A percentile compares a stretch with the other conserved stretches of the same genome.
These are phyloP conservation scores for Sebastes elongatus DNA, from an alignment of 2,797 vertebrate genomes.

Conservation along the genomic window DNA sequence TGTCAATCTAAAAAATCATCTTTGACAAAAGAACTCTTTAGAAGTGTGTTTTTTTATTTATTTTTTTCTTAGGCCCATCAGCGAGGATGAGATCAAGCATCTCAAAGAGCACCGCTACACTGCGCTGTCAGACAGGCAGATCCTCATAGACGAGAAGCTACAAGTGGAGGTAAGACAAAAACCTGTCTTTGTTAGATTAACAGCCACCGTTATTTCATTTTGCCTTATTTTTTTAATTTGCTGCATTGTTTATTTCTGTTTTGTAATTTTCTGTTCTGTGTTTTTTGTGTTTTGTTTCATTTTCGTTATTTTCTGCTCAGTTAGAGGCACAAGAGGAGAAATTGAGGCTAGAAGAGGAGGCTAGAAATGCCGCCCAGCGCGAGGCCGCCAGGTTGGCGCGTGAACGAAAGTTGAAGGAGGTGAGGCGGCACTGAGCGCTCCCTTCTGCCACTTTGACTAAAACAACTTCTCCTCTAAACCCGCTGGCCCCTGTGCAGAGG, in stretches of 20 bases:
- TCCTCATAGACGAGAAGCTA: constrained; percentile 87
- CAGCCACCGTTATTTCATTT: constrained; percentile 50
- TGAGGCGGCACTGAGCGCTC: constrained; percentile 88
- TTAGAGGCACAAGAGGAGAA: constrained; percentile 99
- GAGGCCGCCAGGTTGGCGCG: constrained; percentile 95
- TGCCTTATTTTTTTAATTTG: constrained; percentile 69
- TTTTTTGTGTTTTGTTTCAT: constrained; percentile 78
- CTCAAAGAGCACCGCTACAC: constrained; percentile 89
- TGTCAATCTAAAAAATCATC: not conserved
- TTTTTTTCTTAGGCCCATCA: constrained; percentile 86
- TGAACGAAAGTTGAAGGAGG: constrained; percentile 95
- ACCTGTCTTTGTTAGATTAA: not conserved
- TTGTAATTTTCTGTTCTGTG: constrained; percentile 72
- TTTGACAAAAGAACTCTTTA: not conserved
- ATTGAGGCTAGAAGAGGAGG: constrained; percentile 99
- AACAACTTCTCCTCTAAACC: constrained; percentile 51
- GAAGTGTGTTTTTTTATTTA: not conserved
- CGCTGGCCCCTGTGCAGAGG: constrained; percentile 14
- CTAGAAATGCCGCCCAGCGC: constrained; percentile 94
- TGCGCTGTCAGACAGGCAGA: constrained; percentile 91
- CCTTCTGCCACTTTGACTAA: constrained; percentile 61
- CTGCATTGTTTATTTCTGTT: constrained; percentile 67
- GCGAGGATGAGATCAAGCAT: constrained; percentile 92
- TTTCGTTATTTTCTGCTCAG: constrained; percentile 93
- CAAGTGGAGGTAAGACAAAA: constrained; percentile 86